Evolutionary conservation across 2,888 invertebrate species (phyloP).

Genomic region (Auanema freiburgensis): DNA sequence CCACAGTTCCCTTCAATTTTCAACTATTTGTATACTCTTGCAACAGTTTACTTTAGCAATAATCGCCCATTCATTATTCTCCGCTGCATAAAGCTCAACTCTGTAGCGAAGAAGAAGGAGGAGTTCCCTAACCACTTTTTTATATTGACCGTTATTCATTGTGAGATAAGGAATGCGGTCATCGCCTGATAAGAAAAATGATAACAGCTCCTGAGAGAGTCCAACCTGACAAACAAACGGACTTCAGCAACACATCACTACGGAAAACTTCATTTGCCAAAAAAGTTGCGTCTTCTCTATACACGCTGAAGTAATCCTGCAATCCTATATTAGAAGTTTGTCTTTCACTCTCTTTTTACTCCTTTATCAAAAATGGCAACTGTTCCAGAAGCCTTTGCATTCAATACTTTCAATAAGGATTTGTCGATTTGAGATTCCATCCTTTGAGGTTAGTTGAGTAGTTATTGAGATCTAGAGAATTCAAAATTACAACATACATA

Average conservation of each 20-base stretch:
- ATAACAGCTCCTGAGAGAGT: not conserved
- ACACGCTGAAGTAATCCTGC: slow-evolving; percentile 47
- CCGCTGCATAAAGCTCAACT: slow-evolving; percentile 47
- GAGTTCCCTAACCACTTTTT: slow-evolving; percentile 42
- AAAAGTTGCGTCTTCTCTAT: slow-evolving; percentile 51
- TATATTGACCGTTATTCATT: slow-evolving; percentile 46
- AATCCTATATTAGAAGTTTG: slow-evolving; percentile 4
- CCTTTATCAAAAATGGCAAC: slow-evolving; percentile 48
- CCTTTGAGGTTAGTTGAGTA: too few species aligned
- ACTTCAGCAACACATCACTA: slow-evolving; percentile 49
- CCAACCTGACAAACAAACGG: slow-evolving; percentile 25
- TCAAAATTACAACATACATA: too few species aligned
- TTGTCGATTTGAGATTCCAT: slow-evolving; percentile 23
- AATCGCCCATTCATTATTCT: slow-evolving; percentile 37
- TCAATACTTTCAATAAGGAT: slow-evolving; percentile 37
- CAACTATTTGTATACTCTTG: not conserved
- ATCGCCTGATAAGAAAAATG: slow-evolving; percentile 4
- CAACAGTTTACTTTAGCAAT: slow-evolving; percentile 23
- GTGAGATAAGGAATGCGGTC: slow-evolving; percentile 36
- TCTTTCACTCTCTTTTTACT: slow-evolving; percentile 20
- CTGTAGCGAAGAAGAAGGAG: slow-evolving; percentile 37
- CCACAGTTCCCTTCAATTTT: slow-evolving; percentile 36
- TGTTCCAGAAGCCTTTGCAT: slow-evolving; percentile 39
- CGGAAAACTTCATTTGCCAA: slow-evolving; percentile 52
- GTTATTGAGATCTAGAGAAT: too few species aligned